A percentile compares a stretch with the other conserved stretches of the same genome.
phyloP scores from a whole-genome alignment of 1,140 invertebrate genomes.

The Platyscapa corneri region DNA sequence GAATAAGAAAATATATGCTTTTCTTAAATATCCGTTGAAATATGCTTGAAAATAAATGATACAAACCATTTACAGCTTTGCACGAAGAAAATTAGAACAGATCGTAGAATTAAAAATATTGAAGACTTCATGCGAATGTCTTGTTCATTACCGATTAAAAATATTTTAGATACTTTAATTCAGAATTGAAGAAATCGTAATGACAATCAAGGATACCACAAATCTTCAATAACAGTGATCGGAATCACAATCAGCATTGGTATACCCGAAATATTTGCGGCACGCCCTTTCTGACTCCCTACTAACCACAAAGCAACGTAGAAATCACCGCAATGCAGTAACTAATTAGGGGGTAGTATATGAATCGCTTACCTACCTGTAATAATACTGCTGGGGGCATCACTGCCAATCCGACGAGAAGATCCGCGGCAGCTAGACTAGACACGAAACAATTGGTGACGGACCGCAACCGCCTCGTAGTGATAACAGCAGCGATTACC shows the following conservation, averaged over 20 bases:
- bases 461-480: slow-evolving; percentile 90
- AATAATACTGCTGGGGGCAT: slow-evolving; percentile 92
- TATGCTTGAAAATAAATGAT: no score
- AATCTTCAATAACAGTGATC: background rate
- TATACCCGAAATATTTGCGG: background rate
- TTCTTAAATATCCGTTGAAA: no score
- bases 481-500: slow-evolving; percentile 92
- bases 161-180: background rate
- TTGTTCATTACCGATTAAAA: background rate
- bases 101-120: no score
- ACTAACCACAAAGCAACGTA: background rate
- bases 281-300: background rate
- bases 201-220: no score
- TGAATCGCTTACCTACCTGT: slow-evolving; percentile 59
- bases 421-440: slow-evolving; percentile 92
- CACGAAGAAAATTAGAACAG: no score
- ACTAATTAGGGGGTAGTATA: slow-evolving; percentile 2
- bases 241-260: background rate
- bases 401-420: slow-evolving; percentile 92
- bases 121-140: no score
- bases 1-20: no score
- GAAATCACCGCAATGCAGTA: background rate
- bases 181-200: background rate
- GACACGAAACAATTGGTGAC: slow-evolving; percentile 97
- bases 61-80: no score